These are phyloP conservation scores for Galendromus occidentalis DNA, from an alignment of 1,140 invertebrate species.

Conservation along the genomic window DNA sequence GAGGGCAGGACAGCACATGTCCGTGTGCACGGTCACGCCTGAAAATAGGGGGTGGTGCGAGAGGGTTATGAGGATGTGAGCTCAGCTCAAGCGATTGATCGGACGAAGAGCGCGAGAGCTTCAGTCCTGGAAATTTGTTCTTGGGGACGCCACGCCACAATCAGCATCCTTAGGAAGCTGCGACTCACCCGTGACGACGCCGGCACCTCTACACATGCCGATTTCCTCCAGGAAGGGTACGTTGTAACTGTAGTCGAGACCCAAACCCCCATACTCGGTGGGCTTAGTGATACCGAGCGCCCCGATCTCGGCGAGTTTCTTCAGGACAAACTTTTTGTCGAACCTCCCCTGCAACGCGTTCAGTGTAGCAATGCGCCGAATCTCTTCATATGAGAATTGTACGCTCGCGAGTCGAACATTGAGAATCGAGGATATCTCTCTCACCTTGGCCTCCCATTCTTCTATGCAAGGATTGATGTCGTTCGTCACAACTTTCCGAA, in stretches of 20 bases:
- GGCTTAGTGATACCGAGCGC: conserved; percentile 36
- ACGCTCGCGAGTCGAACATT: conserved; percentile 34
- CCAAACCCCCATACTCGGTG: conserved; percentile 38
- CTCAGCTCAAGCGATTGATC: no score
- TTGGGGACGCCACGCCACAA: background rate
- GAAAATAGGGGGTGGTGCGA: no score
- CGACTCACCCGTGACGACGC: conserved; percentile 32
- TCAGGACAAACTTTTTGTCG: conserved; percentile 28
- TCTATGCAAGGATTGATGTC: conserved; percentile 41
- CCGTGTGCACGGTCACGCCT: conserved; percentile 34
- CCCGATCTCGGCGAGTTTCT: conserved; percentile 35
- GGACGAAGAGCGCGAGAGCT: no score
- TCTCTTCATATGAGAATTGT: no score
- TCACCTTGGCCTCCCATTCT: conserved; percentile 34
- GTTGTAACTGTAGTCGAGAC: conserved; percentile 37
- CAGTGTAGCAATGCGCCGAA: no score
- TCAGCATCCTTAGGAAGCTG: background rate
- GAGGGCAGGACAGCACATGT: conserved; percentile 35
- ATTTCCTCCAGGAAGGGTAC: conserved; percentile 37
- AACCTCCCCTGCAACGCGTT: background rate
- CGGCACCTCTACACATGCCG: conserved; percentile 34
- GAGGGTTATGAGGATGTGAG: no score
- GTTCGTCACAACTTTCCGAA: conserved; percentile 30
- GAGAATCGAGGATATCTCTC: background rate
- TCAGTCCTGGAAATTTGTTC: background rate